A percentile compares a stretch with the other conserved stretches of the same genome.
These are phyloP conservation scores for Aspiorhynchus laticeps DNA, from an alignment of 2,113 vertebrate species.

Conservation along the genomic window DNA sequence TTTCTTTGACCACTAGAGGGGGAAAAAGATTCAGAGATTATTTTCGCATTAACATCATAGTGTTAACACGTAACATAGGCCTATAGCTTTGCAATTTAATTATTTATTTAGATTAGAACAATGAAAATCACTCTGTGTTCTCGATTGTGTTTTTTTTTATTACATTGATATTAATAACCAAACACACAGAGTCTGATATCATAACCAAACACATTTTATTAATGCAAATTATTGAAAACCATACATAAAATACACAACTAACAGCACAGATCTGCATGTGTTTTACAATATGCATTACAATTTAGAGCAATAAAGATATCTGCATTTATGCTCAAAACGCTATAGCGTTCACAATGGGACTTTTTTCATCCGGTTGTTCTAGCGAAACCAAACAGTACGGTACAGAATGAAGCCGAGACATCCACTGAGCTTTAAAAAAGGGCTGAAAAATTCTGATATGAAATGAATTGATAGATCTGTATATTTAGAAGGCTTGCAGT, in stretches of 20 bases:
- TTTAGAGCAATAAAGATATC: slow-evolving; percentile 79
- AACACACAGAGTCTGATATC: slow-evolving; percentile 17
- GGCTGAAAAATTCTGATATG: slow-evolving; percentile 39
- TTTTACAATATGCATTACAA: slow-evolving; percentile 82
- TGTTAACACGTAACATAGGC: no score
- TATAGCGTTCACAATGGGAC: slow-evolving; percentile 44
- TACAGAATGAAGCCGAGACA: slow-evolving; percentile 37
- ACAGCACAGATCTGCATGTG: slow-evolving; percentile 79
- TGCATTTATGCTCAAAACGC: slow-evolving; percentile 43
- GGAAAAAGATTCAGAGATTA: neutral
- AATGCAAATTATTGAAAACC: slow-evolving; percentile 88
- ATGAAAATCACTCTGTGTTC: neutral
- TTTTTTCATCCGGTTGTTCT: slow-evolving; percentile 35
- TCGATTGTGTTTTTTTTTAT: neutral
- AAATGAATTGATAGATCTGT: slow-evolving; percentile 35
- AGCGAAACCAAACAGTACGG: slow-evolving; percentile 33
- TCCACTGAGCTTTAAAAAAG: slow-evolving; percentile 37
- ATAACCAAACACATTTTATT: slow-evolving; percentile 86
- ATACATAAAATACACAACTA: slow-evolving; percentile 90
- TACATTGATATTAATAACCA: slow-evolving; percentile 33
- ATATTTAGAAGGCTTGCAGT: slow-evolving; percentile 49
- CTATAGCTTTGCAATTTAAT: neutral
- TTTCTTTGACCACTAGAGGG: slow-evolving; percentile 15
- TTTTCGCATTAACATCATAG: neutral
- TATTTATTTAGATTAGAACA: neutral